Evolutionary conservation across 1,140 invertebrate species (phyloP).

Genomic region (Drosophila tani): DNA sequence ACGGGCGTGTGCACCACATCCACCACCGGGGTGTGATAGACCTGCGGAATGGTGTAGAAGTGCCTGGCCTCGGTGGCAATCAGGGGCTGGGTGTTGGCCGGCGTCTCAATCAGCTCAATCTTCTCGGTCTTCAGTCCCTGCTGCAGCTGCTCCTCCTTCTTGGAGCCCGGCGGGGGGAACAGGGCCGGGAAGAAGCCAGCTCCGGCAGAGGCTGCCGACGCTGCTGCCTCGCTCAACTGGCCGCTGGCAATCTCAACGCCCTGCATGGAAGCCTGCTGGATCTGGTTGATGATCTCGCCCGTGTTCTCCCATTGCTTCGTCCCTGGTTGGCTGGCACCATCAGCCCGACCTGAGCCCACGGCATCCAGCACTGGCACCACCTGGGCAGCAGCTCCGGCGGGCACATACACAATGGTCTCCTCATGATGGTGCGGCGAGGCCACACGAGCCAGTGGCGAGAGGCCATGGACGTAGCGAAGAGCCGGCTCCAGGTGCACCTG

Average conservation of each 20-base stretch:
- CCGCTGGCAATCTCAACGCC: conserved; percentile 54
- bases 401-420: conserved; percentile 81
- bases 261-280: conserved; percentile 65
- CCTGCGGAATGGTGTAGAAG: conserved; percentile 72
- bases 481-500: conserved; percentile 79
- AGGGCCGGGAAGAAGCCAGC: conserved; percentile 72
- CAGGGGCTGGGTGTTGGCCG: conserved; percentile 70
- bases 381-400: conserved; percentile 65
- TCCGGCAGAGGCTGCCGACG: conserved; percentile 59
- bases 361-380: conserved; percentile 61
- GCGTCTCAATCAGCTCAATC: conserved; percentile 70
- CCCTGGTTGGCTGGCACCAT: conserved; percentile 33
- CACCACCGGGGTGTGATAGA: conserved; percentile 72
- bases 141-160: conserved; percentile 51
- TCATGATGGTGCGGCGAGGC: conserved; percentile 68
- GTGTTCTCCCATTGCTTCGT: conserved; percentile 60
- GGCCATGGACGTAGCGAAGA: conserved; percentile 72
- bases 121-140: conserved; percentile 52
- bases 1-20: conserved; percentile 71
- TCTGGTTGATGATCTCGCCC: conserved; percentile 52
- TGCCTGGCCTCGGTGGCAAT: conserved; percentile 68
- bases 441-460: conserved; percentile 80
- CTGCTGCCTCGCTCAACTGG: conserved; percentile 66
- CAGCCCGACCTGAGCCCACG: conserved; percentile 58
- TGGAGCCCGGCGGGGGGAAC: conserved; percentile 38